Base-by-base conservation (phyloP, 2,888 invertebrate genomes). In the Limnephilus auricula region DNA sequence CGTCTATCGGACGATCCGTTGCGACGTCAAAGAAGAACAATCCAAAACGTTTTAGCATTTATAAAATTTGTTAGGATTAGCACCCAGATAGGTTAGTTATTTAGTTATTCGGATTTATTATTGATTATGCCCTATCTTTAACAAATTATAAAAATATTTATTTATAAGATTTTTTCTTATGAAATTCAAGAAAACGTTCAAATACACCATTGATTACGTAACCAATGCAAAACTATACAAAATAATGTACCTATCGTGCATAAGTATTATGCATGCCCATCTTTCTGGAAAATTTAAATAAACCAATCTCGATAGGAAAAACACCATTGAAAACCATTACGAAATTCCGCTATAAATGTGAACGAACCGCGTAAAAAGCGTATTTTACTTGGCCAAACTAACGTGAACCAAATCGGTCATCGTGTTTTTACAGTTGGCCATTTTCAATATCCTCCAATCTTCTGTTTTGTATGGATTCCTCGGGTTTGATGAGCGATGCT, bases 361-460 rank as follows among this genome's bases (percentile, higher is more conserved):
- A 65, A 65, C 65, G 65, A 65, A 25, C 25, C 9, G 25, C 65
- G 65, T 65, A 65, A 65, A 65, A 65, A 65, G n/a, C 25, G 25
- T 65, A 65, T 65, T 65, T 65, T 65, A 65, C 25, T 25, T 65
- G 65, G 65, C 25, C 65, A 25, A n/a, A 65, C 65, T 65, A 80
- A 32, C 18, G 80, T 80, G 80, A 80, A 80, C 32, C 80, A 18
- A 80, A 80, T 80, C 80, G 80, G 31, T 80, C 80, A 80, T 18
- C 80, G 32, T 80, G 80, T 80, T 80, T 80, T 80, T 80, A 32
- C 80, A 80, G 80, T 80, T 32, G 80, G 80, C 80, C 80, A 80
- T 32, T 80, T 80, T 80, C 31, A 80, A 80, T 80, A 80, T 32
- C 31, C 31, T 32, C 31, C 6, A 25, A 80, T 80, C 80, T 80